These are phyloP conservation scores for Acanthosepion esculentum DNA, from an alignment of 2,888 invertebrate genomes.

Conservation along the genomic window DNA sequence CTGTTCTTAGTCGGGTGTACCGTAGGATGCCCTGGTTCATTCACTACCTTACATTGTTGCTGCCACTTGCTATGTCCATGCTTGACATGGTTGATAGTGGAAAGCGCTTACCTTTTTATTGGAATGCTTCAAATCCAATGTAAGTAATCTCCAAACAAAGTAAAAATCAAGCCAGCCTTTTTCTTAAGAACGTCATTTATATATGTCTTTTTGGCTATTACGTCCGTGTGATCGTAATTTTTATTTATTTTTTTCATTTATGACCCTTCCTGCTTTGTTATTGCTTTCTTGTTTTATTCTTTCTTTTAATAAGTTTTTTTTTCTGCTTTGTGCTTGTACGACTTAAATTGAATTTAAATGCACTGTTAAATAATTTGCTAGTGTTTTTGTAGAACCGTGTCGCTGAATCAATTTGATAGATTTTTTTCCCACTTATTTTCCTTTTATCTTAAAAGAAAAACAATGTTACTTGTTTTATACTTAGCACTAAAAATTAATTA, in stretches of 20 bases:
- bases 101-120: constrained; percentile 50
- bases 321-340: too few relatives aligned
- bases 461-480: too few relatives aligned
- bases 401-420: too few relatives aligned
- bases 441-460: too few relatives aligned
- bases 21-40: constrained; percentile 53
- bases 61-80: constrained; percentile 53
- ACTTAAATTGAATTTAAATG: too few relatives aligned
- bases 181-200: neutral
- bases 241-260: neutral
- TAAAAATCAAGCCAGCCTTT: neutral
- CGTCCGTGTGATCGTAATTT: constrained; percentile 15
- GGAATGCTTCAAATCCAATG: constrained; percentile 53
- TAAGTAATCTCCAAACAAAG: constrained; percentile 50
- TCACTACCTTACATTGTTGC: constrained; percentile 51
- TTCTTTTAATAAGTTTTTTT: too few relatives aligned
- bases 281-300: neutral
- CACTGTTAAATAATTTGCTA: too few relatives aligned
- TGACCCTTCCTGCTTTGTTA: neutral
- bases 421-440: too few relatives aligned
- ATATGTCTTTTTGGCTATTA: neutral
- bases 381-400: too few relatives aligned
- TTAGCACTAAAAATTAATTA: too few relatives aligned
- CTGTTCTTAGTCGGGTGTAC: constrained; percentile 39
- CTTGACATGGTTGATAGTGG: constrained; percentile 52